These are phyloP conservation scores for Siniperca chuatsi DNA, from an alignment of 2,113 vertebrate genomes.

Conservation along the genomic window DNA sequence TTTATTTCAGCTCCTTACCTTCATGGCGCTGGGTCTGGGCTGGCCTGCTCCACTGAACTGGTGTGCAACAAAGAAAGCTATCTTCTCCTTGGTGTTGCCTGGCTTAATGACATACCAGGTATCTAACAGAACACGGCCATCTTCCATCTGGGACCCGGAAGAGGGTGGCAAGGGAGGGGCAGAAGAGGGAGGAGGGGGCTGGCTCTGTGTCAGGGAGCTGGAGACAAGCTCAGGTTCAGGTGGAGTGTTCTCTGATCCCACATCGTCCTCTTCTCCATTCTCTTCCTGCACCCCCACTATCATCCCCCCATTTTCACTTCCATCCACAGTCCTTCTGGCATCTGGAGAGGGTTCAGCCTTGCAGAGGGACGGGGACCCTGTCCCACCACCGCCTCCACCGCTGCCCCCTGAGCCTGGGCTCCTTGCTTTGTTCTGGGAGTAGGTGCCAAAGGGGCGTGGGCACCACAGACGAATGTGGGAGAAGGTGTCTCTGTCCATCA, in stretches of 20 bases:
- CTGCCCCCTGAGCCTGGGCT: conserved; percentile 74
- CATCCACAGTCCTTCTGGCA: conserved; percentile 70
- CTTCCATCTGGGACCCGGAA: conserved; percentile 83
- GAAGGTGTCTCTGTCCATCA: conserved; percentile 93
- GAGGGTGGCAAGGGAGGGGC: conserved; percentile 64
- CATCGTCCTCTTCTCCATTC: conserved; percentile 71
- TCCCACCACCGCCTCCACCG: conserved; percentile 57
- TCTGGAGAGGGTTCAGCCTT: conserved; percentile 75
- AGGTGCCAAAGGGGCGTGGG: conserved; percentile 93
- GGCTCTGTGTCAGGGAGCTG: conserved; percentile 58
- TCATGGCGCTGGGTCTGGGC: conserved; percentile 89
- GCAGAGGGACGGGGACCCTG: conserved; percentile 72
- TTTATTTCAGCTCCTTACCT: conserved; percentile 73
- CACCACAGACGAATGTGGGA: conserved; percentile 95
- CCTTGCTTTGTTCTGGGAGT: conserved; percentile 90
- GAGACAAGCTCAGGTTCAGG: conserved; percentile 73
- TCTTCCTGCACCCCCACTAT: conserved; percentile 71
- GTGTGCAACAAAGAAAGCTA: conserved; percentile 96
- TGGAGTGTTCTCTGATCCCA: conserved; percentile 88
- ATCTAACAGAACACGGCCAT: conserved; percentile 93
- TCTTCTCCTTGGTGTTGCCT: conserved; percentile 97
- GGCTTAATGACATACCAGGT: conserved; percentile 99
- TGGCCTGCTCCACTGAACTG: conserved; percentile 87
- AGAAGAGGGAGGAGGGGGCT: conserved; percentile 58
- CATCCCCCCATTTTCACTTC: conserved; percentile 62